Evolutionary conservation across 1,140 invertebrate species (phyloP).

Genomic region (Luehdorfia chinensis): DNA sequence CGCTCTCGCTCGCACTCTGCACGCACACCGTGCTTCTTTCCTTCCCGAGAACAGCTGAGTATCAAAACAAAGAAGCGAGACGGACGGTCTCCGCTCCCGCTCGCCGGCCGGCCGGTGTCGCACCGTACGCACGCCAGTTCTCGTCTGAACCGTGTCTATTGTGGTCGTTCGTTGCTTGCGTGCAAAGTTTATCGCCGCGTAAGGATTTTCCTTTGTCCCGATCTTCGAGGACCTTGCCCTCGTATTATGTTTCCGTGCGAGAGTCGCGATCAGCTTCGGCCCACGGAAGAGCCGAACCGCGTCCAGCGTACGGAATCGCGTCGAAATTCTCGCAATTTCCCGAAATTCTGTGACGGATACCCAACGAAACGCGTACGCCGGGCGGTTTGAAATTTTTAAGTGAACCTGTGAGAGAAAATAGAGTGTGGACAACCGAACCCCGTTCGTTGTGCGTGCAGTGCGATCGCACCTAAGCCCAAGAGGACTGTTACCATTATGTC

Average conservation of each 20-base stretch:
- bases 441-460: conserved; percentile 28
- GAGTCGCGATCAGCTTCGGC: conserved; percentile 64
- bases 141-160: conserved; percentile 58
- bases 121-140: conserved; percentile 60
- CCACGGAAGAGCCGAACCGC: conserved; percentile 62
- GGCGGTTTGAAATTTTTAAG: conserved; percentile 64
- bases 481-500: conserved; percentile 82
- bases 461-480: conserved; percentile 24
- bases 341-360: conserved; percentile 70
- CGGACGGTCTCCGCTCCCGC: conserved; percentile 66
- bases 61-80: conserved; percentile 77
- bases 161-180: conserved; percentile 62
- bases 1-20: conserved; percentile 39
- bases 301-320: conserved; percentile 48
- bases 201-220: conserved; percentile 72
- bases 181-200: conserved; percentile 65
- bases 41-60: conserved; percentile 73
- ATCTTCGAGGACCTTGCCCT: conserved; percentile 69
- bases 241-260: conserved; percentile 74
- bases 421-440: conserved; percentile 37
- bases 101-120: conserved; percentile 72
- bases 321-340: conserved; percentile 52
- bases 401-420: conserved; percentile 46
- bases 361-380: conserved; percentile 67
- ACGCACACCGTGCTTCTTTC: conserved; percentile 25